phyloP scores from a whole-genome alignment of 2,797 vertebrate species.

The Urophycis tenuis region DNA sequence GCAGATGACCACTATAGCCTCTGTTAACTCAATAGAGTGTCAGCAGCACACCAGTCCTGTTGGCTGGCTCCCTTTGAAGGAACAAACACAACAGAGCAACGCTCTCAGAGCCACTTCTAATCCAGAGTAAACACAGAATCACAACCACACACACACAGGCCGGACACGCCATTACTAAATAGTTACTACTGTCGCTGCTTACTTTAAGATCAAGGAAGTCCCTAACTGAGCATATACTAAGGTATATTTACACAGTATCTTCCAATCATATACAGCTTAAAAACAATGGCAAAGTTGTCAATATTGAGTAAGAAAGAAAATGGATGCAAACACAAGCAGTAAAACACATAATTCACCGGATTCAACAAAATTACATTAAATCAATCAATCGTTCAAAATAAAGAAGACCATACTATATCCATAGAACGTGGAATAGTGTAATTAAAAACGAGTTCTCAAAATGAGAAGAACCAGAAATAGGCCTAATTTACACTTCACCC shows the following conservation, averaged over 20 bases:
- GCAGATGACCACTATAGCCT: neutral
- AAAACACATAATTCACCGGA: too few species aligned
- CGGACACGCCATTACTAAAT: neutral
- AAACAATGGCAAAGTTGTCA: neutral
- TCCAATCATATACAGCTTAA: neutral
- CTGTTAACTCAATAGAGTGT: neutral
- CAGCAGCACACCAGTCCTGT: slow-evolving; percentile 9
- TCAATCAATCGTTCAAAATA: neutral
- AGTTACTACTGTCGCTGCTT: too few species aligned
- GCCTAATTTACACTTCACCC: neutral
- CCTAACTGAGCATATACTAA: neutral
- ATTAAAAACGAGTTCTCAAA: neutral
- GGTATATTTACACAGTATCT: neutral
- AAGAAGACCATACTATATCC: neutral
- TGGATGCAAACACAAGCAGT: neutral
- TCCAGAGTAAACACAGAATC: slow-evolving; percentile 48
- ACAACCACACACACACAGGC: slow-evolving; percentile 15
- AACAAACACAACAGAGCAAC: neutral
- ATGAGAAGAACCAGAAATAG: neutral
- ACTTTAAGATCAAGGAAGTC: neutral
- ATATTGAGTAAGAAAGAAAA: neutral
- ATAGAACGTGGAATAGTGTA: neutral
- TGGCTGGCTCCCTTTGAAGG: slow-evolving; percentile 9
- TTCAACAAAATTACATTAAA: neutral
- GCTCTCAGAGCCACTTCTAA: slow-evolving; percentile 12